These are phyloP conservation scores for Ptychochromis oligacanthus DNA, from an alignment of 2,113 vertebrate species.

Conservation along the genomic window DNA sequence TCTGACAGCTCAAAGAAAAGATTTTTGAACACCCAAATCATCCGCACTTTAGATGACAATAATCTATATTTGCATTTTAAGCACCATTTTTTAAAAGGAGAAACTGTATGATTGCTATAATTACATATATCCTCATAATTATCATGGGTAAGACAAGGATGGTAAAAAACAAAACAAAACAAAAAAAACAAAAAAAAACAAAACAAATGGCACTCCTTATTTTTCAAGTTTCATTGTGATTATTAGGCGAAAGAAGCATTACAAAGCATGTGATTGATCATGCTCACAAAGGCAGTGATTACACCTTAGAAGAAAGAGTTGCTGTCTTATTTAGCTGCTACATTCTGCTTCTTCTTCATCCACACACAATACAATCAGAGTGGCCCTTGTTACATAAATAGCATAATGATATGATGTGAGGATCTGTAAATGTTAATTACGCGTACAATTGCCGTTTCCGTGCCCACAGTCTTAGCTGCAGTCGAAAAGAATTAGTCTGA, in stretches of 20 bases:
- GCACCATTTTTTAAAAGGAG: neutral
- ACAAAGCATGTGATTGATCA: slow-evolving; percentile 41
- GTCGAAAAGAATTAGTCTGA: slow-evolving; percentile 13
- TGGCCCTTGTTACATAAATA: slow-evolving; percentile 28
- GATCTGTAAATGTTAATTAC: slow-evolving; percentile 42
- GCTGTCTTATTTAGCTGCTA: neutral
- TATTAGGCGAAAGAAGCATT: neutral
- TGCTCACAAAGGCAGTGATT: slow-evolving; percentile 49
- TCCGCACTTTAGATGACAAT: neutral
- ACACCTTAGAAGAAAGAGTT: slow-evolving; percentile 19
- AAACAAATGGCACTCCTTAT: neutral
- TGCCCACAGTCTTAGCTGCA: neutral
- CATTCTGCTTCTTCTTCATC: slow-evolving; percentile 25
- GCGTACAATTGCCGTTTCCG: neutral
- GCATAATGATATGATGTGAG: slow-evolving; percentile 42
- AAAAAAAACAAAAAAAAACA: neutral
- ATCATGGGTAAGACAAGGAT: neutral
- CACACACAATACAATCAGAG: slow-evolving; percentile 16
- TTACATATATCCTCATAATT: slow-evolving; percentile 21
- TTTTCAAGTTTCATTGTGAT: neutral
- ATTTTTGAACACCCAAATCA: neutral
- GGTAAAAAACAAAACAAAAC: no score
- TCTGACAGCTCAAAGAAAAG: neutral
- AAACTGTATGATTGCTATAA: slow-evolving; percentile 37
- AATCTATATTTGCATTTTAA: slow-evolving; percentile 7